Base-by-base conservation (phyloP, 2,113 vertebrate species). In the Eidolon helvum region DNA sequence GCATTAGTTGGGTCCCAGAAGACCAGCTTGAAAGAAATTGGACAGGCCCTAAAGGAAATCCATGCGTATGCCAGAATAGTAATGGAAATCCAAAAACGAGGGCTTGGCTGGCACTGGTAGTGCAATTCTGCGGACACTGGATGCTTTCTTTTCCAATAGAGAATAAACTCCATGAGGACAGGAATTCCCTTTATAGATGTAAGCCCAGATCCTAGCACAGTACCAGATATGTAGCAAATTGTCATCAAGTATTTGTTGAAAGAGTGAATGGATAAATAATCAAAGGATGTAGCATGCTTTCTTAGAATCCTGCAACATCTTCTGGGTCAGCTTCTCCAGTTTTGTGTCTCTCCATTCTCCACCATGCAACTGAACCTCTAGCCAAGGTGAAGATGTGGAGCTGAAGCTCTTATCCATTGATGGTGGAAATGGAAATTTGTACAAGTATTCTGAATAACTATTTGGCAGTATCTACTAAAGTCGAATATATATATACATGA, bases 1-100 rank as follows among this genome's bases (percentile, higher is more conserved):
- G 82, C 79, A 94, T 93, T 91, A 97, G 35, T 78, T 33, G 43
- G 90, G 53, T n/a, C 61, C 89, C 74, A 75, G 82, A 15, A 96
- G 82, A 94, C 72, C 48, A 66, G 71, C 71, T 86, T 71, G 77
- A 82, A 93, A 90, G 92, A 96, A 92, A 97, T 26, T 87, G 86
- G 85, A 87, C 69, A 75, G 33, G 30, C 33, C 26, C 65, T 84
- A 88, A 94, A 95, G 83, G 68, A 95, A 95, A 95, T 83, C 80
- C 50, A 90, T 80, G 87, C 45, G 11, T 28, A 91, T 83, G 18
- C 68, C 72, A 87, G 82, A 89, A 82, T 14, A 69, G 35, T 43
- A 94, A 91, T 78, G 19, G 53, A 91, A 93, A 97, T 75, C 55
- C 53, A 53, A 92, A 91, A 71, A 55, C 19, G 66, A 94, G 55